Percentiles rank a stretch among this genome's conserved stretches.
phyloP scores from a whole-genome alignment of 2,113 vertebrate species.

The Muntiacus muntjak region DNA sequence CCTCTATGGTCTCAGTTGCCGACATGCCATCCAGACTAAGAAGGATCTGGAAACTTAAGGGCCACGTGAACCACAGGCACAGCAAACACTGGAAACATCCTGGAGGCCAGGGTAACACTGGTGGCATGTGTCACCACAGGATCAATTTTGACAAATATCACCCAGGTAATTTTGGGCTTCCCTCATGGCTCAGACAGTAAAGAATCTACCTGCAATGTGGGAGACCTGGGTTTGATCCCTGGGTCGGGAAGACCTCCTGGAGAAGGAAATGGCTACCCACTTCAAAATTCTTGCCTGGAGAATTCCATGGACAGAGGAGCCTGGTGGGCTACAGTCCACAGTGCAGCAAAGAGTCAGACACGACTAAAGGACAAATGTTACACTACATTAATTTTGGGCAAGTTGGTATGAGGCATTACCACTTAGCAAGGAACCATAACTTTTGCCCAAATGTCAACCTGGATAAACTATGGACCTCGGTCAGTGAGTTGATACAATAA shows the following conservation, averaged over 20 bases:
- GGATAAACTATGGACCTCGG: constrained; percentile 85
- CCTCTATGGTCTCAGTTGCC: not conserved
- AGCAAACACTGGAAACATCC: constrained; percentile 89
- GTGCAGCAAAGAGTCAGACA: not conserved
- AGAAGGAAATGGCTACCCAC: not conserved
- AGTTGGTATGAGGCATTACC: constrained; percentile 77
- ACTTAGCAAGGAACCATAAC: constrained; percentile 83
- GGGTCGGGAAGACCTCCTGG: not conserved
- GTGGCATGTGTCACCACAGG: constrained; percentile 86
- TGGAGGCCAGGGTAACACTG: constrained; percentile 86
- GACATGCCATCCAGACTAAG: not conserved
- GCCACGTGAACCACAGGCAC: constrained; percentile 82
- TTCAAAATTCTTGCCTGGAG: not conserved
- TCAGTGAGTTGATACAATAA: constrained; percentile 84
- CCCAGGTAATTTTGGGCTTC: not conserved
- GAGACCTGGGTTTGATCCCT: not conserved
- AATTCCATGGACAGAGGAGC: not conserved
- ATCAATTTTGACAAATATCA: constrained; percentile 87
- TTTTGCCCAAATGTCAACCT: constrained; percentile 81
- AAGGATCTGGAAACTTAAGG: constrained; percentile 85
- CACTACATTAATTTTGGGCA: constrained; percentile 42
- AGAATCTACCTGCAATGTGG: not conserved
- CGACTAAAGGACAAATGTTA: not conserved
- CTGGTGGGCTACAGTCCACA: not conserved
- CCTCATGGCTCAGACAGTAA: not conserved